Percentiles rank a stretch among this genome's conserved stretches.
phyloP scores from a whole-genome alignment of 2,113 vertebrate species.

The Strigops habroptila region DNA sequence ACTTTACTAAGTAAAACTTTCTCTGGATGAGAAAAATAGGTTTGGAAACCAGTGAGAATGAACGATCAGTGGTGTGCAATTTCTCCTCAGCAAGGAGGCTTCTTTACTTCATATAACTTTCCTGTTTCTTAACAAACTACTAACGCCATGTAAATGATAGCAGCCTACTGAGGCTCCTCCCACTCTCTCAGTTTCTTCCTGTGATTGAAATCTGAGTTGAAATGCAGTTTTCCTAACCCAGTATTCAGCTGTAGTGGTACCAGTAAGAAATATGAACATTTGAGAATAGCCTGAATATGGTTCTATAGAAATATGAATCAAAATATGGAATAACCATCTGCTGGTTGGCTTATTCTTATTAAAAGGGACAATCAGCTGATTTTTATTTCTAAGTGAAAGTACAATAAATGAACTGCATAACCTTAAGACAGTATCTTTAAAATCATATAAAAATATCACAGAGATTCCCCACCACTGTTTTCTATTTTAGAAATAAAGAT shows the following conservation, averaged over 20 bases:
- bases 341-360: neutral
- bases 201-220: neutral
- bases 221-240: neutral
- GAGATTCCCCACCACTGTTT: neutral
- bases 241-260: neutral
- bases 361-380: neutral
- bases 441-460: neutral
- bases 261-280: neutral
- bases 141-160: neutral
- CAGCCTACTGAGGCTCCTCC: neutral
- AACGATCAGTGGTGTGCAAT: neutral
- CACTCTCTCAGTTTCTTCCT: neutral
- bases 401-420: neutral
- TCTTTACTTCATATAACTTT: neutral
- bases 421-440: neutral
- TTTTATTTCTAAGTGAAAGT: neutral
- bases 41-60: neutral
- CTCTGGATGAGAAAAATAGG: neutral
- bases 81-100: neutral
- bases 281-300: neutral
- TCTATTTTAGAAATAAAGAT: neutral
- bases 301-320: neutral
- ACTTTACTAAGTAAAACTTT: neutral
- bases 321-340: neutral
- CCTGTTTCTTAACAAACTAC: neutral